Evolutionary conservation across 2,888 invertebrate genomes (phyloP).

Genomic region (Drosophila prolongata): DNA sequence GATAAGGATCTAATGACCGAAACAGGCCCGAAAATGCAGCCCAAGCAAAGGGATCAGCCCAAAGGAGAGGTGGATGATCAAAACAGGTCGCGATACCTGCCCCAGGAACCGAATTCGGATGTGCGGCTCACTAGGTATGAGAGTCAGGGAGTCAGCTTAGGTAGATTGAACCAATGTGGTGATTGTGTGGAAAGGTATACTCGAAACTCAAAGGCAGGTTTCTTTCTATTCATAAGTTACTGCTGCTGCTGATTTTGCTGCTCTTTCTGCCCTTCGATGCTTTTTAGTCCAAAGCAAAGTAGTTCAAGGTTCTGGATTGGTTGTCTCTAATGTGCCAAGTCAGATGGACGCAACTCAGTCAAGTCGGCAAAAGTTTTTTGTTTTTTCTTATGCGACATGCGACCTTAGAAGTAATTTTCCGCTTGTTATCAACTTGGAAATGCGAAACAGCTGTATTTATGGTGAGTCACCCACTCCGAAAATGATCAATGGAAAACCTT

Average conservation of each 20-base stretch:
- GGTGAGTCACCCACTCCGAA: slow-evolving; percentile 6
- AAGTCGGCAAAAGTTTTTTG: slow-evolving; percentile 22
- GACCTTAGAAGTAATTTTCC: slow-evolving; percentile 13
- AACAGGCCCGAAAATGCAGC: slow-evolving; percentile 42
- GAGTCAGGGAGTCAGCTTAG: slow-evolving; percentile 42
- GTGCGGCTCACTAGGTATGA: slow-evolving; percentile 58
- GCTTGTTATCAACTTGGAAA: slow-evolving; percentile 15
- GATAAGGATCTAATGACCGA: slow-evolving; percentile 70
- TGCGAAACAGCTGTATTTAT: slow-evolving; percentile 12
- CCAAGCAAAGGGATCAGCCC: slow-evolving; percentile 30
- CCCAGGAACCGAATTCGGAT: slow-evolving; percentile 56
- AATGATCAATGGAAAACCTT: slow-evolving; percentile 10
- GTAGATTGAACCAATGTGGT: slow-evolving; percentile 37
- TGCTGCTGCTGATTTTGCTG: slow-evolving; percentile 12
- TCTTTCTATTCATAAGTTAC: slow-evolving; percentile 29
- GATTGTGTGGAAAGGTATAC: slow-evolving; percentile 4
- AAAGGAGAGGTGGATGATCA: slow-evolving; percentile 14
- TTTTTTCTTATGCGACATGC: neutral
- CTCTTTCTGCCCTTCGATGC: slow-evolving; percentile 29
- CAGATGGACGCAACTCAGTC: slow-evolving; percentile 20
- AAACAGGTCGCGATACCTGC: slow-evolving; percentile 36
- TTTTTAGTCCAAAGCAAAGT: slow-evolving; percentile 33
- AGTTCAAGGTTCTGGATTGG: slow-evolving; percentile 52
- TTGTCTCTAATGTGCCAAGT: slow-evolving; percentile 39
- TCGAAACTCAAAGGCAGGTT: slow-evolving; percentile 26